These are phyloP conservation scores for Cichlasoma orientale DNA, from an alignment of 2,797 vertebrate species.

Conservation along the genomic window DNA sequence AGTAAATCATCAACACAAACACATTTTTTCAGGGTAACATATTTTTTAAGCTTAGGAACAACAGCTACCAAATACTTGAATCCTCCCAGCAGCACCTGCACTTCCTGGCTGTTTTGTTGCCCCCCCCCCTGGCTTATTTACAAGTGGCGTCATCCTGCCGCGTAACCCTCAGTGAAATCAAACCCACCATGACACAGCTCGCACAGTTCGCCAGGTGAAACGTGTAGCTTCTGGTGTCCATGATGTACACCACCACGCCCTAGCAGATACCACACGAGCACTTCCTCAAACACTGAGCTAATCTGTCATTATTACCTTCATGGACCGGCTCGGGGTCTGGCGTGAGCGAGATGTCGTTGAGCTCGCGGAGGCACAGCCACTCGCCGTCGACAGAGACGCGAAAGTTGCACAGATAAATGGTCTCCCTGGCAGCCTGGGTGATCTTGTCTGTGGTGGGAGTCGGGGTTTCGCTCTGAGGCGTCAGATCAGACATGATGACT, in stretches of 20 bases:
- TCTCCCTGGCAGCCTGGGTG: conserved; percentile 99
- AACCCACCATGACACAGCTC: conserved; percentile 44
- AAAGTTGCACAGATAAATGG: conserved; percentile 99
- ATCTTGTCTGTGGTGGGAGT: conserved; percentile 99
- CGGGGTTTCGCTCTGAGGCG: conserved; percentile 95
- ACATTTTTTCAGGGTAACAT: not conserved
- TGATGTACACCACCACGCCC: conserved; percentile 60
- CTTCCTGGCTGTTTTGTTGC: conserved; percentile 56
- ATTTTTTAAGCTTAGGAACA: not conserved
- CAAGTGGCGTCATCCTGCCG: conserved; percentile 38
- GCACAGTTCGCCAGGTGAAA: not conserved
- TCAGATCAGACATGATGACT: conserved; percentile 99
- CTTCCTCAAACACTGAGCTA: conserved; percentile 12
- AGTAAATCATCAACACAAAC: not conserved
- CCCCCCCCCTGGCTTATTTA: conserved; percentile 26
- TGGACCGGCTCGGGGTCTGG: conserved; percentile 98
- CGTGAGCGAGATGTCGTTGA: conserved; percentile 99
- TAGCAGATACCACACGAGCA: conserved; percentile 15
- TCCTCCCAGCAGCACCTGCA: not conserved
- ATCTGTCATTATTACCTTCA: conserved; percentile 88
- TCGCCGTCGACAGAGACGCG: conserved; percentile 99
- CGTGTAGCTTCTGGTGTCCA: not conserved
- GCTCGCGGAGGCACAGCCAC: conserved; percentile 97
- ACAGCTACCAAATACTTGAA: not conserved
- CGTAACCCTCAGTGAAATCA: not conserved